Evolutionary conservation across 2,797 vertebrate species (phyloP).

Genomic region (Lacerta viridis): DNA sequence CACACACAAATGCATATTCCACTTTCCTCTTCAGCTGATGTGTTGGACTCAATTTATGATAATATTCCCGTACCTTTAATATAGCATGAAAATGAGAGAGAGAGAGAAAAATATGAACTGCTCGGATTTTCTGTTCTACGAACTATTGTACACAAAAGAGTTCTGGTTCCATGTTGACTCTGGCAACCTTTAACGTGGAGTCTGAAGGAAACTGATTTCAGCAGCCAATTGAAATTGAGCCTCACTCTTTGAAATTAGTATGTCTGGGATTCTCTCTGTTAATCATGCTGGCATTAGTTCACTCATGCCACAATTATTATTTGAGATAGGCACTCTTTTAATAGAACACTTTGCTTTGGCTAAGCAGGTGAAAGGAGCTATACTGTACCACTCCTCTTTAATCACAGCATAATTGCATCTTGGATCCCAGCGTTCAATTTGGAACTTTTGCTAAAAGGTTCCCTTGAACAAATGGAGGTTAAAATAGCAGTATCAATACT

Average conservation of each 20-base stretch:
- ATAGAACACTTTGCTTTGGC: slow-evolving; percentile 53
- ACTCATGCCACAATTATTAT: slow-evolving; percentile 40
- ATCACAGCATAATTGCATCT: slow-evolving; percentile 48
- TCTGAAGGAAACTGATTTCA: slow-evolving; percentile 20
- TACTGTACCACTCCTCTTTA: slow-evolving; percentile 41
- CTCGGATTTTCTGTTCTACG: not conserved
- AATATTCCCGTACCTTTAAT: not conserved
- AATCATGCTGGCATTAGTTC: slow-evolving; percentile 64
- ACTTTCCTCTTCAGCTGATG: not conserved
- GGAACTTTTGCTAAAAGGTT: not conserved
- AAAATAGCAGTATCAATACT: slow-evolving; percentile 31
- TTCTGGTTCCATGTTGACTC: not conserved
- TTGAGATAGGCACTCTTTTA: slow-evolving; percentile 48
- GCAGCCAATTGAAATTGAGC: slow-evolving; percentile 48
- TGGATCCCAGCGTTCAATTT: not conserved
- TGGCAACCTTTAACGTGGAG: not conserved
- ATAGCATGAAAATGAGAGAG: not conserved
- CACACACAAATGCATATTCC: slow-evolving; percentile 39
- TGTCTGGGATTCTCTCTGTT: slow-evolving; percentile 20
- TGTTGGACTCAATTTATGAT: not conserved
- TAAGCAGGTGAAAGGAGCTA: slow-evolving; percentile 43
- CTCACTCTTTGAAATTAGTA: slow-evolving; percentile 63
- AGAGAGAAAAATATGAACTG: not conserved
- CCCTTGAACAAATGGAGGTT: slow-evolving; percentile 28
- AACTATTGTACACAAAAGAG: not conserved